These are phyloP conservation scores for Ectemnius cavifrons DNA, from an alignment of 2,888 invertebrate species.

Conservation along the genomic window DNA sequence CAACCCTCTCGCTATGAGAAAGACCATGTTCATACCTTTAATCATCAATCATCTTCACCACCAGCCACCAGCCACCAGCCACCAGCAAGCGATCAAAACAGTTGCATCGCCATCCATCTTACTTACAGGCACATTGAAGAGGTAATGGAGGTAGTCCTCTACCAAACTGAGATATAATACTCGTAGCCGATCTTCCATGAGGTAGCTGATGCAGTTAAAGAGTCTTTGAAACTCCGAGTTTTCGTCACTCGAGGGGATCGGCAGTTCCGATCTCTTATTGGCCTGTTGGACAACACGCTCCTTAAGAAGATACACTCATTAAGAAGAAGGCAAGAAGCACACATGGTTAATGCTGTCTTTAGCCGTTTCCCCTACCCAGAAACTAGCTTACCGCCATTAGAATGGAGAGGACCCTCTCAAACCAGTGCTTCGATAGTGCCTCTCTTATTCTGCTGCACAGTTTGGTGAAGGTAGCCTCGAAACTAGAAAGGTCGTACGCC, in stretches of 20 bases:
- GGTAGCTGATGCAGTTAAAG: constrained; percentile 90
- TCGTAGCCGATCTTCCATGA: constrained; percentile 94
- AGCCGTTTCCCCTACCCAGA: too few species aligned
- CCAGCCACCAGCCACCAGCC: too few species aligned
- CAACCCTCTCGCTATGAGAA: constrained; percentile 82
- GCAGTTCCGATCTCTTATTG: constrained; percentile 84
- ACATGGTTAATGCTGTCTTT: too few species aligned
- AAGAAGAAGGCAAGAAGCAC: too few species aligned
- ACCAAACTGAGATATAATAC: constrained; percentile 89
- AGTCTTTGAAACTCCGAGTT: constrained; percentile 85
- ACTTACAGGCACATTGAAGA: constrained; percentile 25
- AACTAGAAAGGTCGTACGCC: constrained; percentile 85
- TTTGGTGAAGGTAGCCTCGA: constrained; percentile 80
- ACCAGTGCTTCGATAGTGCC: constrained; percentile 84
- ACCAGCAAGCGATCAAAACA: too few species aligned
- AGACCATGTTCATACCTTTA: neutral
- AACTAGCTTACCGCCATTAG: constrained; percentile 80
- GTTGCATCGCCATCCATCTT: too few species aligned
- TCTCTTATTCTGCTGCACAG: constrained; percentile 85
- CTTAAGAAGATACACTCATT: neutral
- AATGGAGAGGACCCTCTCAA: constrained; percentile 82
- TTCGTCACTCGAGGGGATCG: constrained; percentile 81
- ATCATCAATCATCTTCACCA: too few species aligned
- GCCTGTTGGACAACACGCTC: constrained; percentile 78
- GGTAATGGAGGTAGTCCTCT: constrained; percentile 86